Conservation (phyloP, 2,888 invertebrate species). For the Achlya flavicornis region DNA sequence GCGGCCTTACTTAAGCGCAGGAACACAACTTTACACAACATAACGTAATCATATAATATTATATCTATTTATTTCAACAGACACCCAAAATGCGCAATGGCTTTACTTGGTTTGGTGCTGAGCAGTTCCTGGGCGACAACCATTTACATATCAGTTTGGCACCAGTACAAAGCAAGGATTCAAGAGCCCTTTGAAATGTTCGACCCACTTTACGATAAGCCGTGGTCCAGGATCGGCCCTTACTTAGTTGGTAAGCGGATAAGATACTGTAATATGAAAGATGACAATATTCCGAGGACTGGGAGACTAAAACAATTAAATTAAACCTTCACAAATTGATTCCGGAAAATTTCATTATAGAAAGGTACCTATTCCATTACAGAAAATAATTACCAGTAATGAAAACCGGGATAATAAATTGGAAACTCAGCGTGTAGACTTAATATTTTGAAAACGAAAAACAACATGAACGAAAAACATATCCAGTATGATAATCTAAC, state of each 20-base stretch:
- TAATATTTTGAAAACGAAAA: not conserved
- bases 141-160: slow-evolving; percentile 88
- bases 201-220: slow-evolving; percentile 92
- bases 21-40: no score
- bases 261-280: not conserved
- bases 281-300: not conserved
- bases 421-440: not conserved
- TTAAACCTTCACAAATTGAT: slow-evolving; percentile 9
- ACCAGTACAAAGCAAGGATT: slow-evolving; percentile 89
- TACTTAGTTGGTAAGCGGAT: slow-evolving; percentile 87
- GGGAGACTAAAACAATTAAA: slow-evolving; percentile 3
- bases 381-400: slow-evolving; percentile 8
- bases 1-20: no score
- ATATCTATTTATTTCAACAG: slow-evolving; percentile 52
- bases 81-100: slow-evolving; percentile 86
- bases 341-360: slow-evolving; percentile 9
- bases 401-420: slow-evolving; percentile 7
- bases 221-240: slow-evolving; percentile 92
- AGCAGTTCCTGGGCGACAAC: slow-evolving; percentile 90
- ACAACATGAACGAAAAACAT: not conserved
- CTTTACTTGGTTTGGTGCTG: slow-evolving; percentile 84
- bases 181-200: slow-evolving; percentile 93
- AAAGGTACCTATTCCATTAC: not conserved
- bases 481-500: not conserved
- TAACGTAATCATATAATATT: no score